Conservation (phyloP, 2,888 invertebrate genomes). For the Polylopha cassiicola region DNA sequence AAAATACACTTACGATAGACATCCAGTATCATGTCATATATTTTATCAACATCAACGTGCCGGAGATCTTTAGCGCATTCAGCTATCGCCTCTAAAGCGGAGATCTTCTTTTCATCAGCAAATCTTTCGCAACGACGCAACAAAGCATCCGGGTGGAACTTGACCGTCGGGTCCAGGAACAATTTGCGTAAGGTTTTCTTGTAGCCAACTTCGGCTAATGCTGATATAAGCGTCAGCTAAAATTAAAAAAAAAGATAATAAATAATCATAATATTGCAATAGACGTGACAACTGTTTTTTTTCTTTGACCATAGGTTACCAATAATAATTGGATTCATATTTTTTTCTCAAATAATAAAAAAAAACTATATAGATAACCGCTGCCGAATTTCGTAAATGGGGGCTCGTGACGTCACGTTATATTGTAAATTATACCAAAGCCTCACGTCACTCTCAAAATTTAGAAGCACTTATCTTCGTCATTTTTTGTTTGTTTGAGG, state of each 20-base stretch:
- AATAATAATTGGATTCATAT: too few relatives aligned
- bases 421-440: too few relatives aligned
- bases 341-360: too few relatives aligned
- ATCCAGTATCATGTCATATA: constrained; percentile 69
- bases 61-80: constrained; percentile 52
- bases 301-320: too few relatives aligned
- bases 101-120: constrained; percentile 54
- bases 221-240: constrained; percentile 67
- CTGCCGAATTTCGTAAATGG: too few relatives aligned
- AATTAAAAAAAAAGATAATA: constrained; percentile 17
- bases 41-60: constrained; percentile 49
- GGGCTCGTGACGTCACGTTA: too few relatives aligned
- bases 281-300: too few relatives aligned
- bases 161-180: constrained; percentile 71
- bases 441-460: too few relatives aligned
- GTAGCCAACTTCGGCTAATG: constrained; percentile 74
- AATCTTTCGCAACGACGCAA: constrained; percentile 71
- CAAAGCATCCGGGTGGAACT: constrained; percentile 71
- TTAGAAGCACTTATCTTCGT: too few relatives aligned
- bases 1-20: constrained; percentile 63
- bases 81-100: constrained; percentile 49
- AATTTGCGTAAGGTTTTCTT: constrained; percentile 67
- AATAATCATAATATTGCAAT: too few relatives aligned
- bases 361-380: too few relatives aligned
- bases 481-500: too few relatives aligned